These are phyloP conservation scores for Agrochola lychnidis DNA, from an alignment of 2,888 invertebrate species.

Conservation along the genomic window DNA sequence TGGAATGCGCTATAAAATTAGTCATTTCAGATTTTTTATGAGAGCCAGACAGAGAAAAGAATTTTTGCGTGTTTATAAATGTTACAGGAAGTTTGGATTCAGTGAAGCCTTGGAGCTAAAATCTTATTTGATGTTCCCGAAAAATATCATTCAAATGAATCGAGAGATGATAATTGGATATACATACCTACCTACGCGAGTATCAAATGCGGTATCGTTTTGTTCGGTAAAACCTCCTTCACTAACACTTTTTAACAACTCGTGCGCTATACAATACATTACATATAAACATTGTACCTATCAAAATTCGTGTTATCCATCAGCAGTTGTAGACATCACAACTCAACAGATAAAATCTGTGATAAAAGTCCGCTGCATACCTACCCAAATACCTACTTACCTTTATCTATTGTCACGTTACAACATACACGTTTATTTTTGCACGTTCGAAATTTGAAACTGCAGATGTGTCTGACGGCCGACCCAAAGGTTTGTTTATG, in stretches of 20 bases:
- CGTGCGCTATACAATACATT: neutral
- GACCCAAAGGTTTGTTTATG: constrained; percentile 45
- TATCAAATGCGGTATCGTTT: neutral
- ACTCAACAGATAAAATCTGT: constrained; percentile 42
- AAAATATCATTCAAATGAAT: neutral
- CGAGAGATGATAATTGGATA: neutral
- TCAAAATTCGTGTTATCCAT: constrained; percentile 37
- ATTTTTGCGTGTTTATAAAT: constrained; percentile 49
- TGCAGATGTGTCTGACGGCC: constrained; percentile 25
- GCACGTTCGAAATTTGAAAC: constrained; percentile 60
- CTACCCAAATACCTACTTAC: constrained; percentile 39
- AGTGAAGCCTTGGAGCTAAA: constrained; percentile 13
- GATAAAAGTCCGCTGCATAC: constrained; percentile 44
- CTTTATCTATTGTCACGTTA: constrained; percentile 48
- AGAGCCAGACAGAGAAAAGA: constrained; percentile 56
- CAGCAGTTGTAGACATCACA: constrained; percentile 37
- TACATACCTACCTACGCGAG: too few species aligned
- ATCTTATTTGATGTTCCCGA: constrained; percentile 5
- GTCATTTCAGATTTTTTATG: constrained; percentile 53
- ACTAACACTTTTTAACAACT: neutral
- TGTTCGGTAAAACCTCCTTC: too few species aligned
- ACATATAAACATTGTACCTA: constrained; percentile 1
- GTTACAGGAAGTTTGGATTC: constrained; percentile 50
- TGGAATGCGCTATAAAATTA: constrained; percentile 61
- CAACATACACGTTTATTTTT: constrained; percentile 36